phyloP scores from a whole-genome alignment of 2,797 vertebrate species.

The Dipus sagitta region DNA sequence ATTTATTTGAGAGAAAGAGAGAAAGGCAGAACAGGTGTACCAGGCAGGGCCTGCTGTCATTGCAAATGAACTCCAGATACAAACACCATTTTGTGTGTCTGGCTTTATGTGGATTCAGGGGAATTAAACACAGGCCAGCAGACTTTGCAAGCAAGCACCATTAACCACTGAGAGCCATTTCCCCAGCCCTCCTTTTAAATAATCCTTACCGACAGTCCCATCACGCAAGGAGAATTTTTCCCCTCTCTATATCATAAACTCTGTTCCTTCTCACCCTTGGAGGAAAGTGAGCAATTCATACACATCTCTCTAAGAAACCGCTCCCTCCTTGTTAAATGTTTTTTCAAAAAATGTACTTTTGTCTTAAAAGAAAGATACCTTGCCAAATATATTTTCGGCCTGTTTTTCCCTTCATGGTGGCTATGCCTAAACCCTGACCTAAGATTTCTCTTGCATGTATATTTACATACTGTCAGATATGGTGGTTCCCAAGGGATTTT shows the following conservation, averaged over 20 bases:
- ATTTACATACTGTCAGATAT: conserved; percentile 2
- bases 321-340: conserved; percentile 17
- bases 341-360: conserved; percentile 50
- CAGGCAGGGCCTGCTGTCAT: too few relatives aligned
- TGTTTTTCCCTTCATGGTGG: conserved; percentile 11
- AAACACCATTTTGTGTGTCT: too few relatives aligned
- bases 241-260: neutral
- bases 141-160: too few relatives aligned
- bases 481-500: conserved; percentile 75
- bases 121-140: too few relatives aligned
- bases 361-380: neutral
- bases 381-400: conserved; percentile 19
- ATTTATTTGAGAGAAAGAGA: too few relatives aligned
- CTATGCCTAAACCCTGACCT: conserved; percentile 40
- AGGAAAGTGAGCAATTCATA: conserved; percentile 60
- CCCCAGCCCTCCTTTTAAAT: neutral
- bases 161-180: too few relatives aligned
- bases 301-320: conserved; percentile 42
- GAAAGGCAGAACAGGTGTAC: too few relatives aligned
- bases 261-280: conserved; percentile 22
- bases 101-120: too few relatives aligned
- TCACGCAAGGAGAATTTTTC: neutral
- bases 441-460: conserved; percentile 33
- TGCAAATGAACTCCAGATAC: too few relatives aligned
- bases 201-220: conserved; percentile 45